Percentiles rank a stretch among this genome's conserved stretches.
Evolutionary conservation across 2,888 invertebrate species (phyloP).

Genomic region (Drosophila diplacantha): DNA sequence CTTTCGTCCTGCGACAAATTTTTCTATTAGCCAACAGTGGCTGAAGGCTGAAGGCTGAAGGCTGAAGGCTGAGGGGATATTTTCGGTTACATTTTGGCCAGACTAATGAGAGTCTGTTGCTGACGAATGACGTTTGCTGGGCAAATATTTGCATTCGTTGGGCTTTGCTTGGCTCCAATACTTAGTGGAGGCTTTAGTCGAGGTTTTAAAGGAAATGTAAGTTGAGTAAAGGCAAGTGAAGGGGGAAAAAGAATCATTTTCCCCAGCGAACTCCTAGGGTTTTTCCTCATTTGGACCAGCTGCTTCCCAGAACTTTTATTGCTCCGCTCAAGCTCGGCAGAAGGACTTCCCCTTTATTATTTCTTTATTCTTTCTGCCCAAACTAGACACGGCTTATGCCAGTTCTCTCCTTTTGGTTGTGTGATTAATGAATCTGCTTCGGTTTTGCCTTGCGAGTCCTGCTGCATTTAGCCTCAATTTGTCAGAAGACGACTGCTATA

Average conservation of each 20-base stretch:
- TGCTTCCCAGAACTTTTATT: constrained; percentile 1
- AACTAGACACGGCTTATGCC: constrained; percentile 13
- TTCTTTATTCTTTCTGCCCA: neutral
- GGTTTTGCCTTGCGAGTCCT: constrained; percentile 3
- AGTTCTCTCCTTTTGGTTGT: constrained; percentile 23
- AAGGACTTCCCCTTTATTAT: constrained; percentile 8
- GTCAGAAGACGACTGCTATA: constrained; percentile 24
- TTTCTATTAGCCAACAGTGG: constrained; percentile 35
- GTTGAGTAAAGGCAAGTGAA: neutral
- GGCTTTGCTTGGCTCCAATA: neutral
- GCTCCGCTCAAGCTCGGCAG: constrained; percentile 1
- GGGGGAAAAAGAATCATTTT: neutral
- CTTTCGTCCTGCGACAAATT: constrained; percentile 33
- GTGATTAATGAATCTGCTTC: constrained; percentile 37
- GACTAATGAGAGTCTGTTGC: constrained; percentile 28
- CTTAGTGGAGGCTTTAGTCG: neutral
- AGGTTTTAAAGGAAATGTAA: neutral
- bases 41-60: neutral
- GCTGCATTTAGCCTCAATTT: constrained; percentile 39
- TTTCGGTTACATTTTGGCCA: constrained; percentile 16
- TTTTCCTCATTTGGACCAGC: neutral
- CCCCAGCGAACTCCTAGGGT: neutral
- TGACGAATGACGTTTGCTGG: constrained; percentile 18
- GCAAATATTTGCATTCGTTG: constrained; percentile 4
- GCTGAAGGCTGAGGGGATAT: neutral